These are phyloP conservation scores for Drosophila ogumai DNA, from an alignment of 1,140 invertebrate species.

Conservation along the genomic window DNA sequence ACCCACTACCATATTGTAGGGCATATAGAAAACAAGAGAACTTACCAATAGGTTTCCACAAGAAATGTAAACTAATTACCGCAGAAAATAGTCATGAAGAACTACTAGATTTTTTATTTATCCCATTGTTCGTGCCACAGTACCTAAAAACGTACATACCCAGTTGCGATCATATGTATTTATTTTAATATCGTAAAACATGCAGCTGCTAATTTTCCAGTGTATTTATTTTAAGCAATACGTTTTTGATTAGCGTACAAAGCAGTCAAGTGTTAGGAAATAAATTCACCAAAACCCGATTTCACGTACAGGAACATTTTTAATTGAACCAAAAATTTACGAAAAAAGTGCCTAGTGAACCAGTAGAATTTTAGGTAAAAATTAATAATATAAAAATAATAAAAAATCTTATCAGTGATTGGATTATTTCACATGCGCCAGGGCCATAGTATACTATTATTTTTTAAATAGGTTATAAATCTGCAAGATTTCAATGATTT, in stretches of 20 bases:
- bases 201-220: too few species aligned
- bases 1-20: background rate
- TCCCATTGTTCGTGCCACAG: conserved; percentile 58
- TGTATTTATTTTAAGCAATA: background rate
- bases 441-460: conserved; percentile 57
- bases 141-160: conserved; percentile 48
- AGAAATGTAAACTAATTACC: conserved; percentile 26
- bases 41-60: conserved; percentile 63
- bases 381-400: conserved; percentile 3
- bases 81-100: conserved; percentile 4
- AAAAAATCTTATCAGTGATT: background rate
- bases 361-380: conserved; percentile 47
- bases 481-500: background rate
- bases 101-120: conserved; percentile 28
- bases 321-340: conserved; percentile 24
- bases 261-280: background rate
- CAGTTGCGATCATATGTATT: background rate
- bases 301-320: background rate
- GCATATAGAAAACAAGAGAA: conserved; percentile 13
- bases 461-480: background rate
- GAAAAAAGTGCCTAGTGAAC: conserved; percentile 72
- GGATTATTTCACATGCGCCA: conserved; percentile 21
- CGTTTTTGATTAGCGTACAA: background rate
- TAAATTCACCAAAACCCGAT: background rate
- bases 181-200: too few species aligned